Conservation (phyloP, 92 coral and sea anemone genomes). For the Heteractis magnifica region DNA sequence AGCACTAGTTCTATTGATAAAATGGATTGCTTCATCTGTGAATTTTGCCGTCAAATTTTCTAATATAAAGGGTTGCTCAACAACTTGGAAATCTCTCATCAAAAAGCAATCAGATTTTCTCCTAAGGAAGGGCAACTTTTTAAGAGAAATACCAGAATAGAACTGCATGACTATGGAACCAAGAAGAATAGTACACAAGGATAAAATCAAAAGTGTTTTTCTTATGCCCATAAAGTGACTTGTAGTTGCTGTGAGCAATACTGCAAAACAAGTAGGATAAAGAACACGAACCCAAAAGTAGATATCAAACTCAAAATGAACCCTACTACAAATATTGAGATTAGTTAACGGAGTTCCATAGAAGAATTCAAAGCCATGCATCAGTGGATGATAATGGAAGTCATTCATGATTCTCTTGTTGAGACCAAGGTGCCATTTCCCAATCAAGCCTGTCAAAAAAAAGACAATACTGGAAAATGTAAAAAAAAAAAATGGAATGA, state of each 20-base stretch:
- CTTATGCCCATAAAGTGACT: slow-evolving; percentile 5
- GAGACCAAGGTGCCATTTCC: slow-evolving; percentile 94
- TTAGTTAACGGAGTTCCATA: slow-evolving; percentile 75
- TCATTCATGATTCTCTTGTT: slow-evolving; percentile 55
- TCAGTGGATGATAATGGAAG: slow-evolving; percentile 66
- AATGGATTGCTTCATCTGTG: slow-evolving; percentile 68
- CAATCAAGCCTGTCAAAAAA: slow-evolving; percentile 55
- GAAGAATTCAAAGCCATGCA: slow-evolving; percentile 79
- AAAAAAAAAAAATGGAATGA: no score
- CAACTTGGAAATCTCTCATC: slow-evolving; percentile 70
- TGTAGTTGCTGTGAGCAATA: slow-evolving; percentile 27
- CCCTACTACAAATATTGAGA: slow-evolving; percentile 37
- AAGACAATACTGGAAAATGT: background rate
- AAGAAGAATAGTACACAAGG: background rate
- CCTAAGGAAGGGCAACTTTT: background rate
- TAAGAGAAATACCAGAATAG: slow-evolving; percentile 9
- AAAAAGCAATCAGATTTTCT: slow-evolving; percentile 50
- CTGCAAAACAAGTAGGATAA: background rate
- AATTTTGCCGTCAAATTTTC: slow-evolving; percentile 74
- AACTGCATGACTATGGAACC: background rate
- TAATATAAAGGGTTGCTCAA: slow-evolving; percentile 77
- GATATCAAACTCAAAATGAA: slow-evolving; percentile 38
- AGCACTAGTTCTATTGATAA: slow-evolving; percentile 28
- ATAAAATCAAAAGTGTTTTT: background rate
- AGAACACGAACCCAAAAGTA: slow-evolving; percentile 29